Evolutionary conservation across 2,113 vertebrate genomes (phyloP).

Genomic region (Ptyas mucosa): DNA sequence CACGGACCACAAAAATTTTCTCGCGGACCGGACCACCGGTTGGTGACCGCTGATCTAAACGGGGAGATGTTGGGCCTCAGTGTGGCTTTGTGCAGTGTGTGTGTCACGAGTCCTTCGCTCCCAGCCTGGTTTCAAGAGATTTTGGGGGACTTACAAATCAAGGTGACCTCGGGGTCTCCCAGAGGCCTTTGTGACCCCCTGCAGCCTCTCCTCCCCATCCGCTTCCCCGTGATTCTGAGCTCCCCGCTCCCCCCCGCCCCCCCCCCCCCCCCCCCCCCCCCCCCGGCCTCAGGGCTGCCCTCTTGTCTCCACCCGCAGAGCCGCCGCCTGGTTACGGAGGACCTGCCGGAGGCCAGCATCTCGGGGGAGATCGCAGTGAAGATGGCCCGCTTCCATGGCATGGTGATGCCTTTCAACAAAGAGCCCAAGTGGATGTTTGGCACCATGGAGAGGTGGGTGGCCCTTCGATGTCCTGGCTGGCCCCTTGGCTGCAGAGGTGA

Average conservation of each 20-base stretch:
- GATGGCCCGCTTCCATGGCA: constrained; percentile 86
- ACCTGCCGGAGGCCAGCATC: constrained; percentile 75
- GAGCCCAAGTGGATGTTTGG: constrained; percentile 90
- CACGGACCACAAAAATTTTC: no score
- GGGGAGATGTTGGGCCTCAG: neutral
- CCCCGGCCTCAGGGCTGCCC: fast-evolving
- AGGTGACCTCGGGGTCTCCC: neutral
- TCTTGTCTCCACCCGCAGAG: constrained; percentile 4
- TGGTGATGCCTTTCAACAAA: constrained; percentile 96
- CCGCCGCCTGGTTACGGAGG: constrained; percentile 66
- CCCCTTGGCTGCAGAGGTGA: neutral
- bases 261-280: no score
- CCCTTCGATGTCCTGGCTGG: no score
- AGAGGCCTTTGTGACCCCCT: neutral
- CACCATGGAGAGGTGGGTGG: constrained; percentile 82
- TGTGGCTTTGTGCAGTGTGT: neutral
- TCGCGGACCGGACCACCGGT: no score
- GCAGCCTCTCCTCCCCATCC: neutral
- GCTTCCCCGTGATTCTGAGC: neutral
- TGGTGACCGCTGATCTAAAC: no score
- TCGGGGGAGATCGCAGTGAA: constrained; percentile 84
- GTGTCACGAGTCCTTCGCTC: neutral
- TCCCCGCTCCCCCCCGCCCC: fast-evolving
- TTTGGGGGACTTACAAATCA: neutral
- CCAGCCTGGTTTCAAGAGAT: neutral